These are phyloP conservation scores for Glareola pratincola DNA, from an alignment of 2,113 vertebrate species.

Conservation along the genomic window DNA sequence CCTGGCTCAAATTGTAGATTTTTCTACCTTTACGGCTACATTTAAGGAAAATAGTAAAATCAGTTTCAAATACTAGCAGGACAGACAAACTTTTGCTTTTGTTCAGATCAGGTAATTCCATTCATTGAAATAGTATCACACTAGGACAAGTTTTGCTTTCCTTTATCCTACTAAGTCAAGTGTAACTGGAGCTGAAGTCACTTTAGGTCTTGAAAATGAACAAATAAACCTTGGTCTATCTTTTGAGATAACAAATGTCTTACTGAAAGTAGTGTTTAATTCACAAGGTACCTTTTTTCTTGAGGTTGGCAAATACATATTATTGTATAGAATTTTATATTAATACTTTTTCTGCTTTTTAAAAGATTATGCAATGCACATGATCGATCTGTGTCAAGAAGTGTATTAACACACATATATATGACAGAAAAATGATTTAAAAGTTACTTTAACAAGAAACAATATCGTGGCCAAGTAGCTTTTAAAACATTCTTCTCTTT, in stretches of 20 bases:
- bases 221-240: neutral
- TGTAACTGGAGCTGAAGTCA: neutral
- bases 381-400: neutral
- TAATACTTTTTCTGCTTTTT: neutral
- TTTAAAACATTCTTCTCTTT: neutral
- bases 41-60: neutral
- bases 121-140: neutral
- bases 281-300: neutral
- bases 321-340: neutral
- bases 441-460: neutral
- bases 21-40: neutral
- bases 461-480: neutral
- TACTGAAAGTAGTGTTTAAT: neutral
- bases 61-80: neutral
- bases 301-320: neutral
- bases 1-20: neutral
- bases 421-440: neutral
- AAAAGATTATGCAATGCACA: neutral
- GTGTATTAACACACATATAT: neutral
- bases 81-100: neutral
- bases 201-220: neutral
- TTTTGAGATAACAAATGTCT: neutral
- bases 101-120: neutral
- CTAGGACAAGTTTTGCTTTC: neutral
- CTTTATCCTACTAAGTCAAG: neutral